A percentile compares a stretch with the other conserved stretches of the same genome.
These are phyloP conservation scores for Coenobita brevimanus DNA, from an alignment of 1,140 invertebrate species.

Conservation along the genomic window DNA sequence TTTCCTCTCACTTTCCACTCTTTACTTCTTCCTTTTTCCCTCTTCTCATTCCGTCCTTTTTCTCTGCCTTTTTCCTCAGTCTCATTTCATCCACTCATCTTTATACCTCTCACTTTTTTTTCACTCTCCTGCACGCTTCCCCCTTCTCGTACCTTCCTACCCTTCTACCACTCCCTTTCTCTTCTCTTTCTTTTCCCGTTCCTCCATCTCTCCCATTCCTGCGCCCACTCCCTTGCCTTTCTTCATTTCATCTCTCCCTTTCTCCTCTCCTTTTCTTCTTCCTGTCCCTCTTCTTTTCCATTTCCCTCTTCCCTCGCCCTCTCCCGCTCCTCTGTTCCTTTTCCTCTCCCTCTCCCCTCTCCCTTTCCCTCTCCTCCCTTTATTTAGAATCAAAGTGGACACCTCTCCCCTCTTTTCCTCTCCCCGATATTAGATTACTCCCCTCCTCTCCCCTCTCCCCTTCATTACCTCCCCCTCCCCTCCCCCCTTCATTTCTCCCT, in stretches of 20 bases:
- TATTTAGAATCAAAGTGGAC: constrained; percentile 47
- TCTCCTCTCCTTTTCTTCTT: neutral
- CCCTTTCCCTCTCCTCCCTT: neutral
- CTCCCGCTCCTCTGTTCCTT: neutral
- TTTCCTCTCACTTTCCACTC: too few relatives aligned
- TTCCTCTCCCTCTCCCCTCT: neutral
- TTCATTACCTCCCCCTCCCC: too few relatives aligned
- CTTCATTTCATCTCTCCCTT: neutral
- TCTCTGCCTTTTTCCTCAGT: too few relatives aligned
- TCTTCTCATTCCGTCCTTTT: too few relatives aligned
- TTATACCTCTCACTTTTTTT: too few relatives aligned
- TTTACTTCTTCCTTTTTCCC: too few relatives aligned
- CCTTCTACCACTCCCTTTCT: neutral
- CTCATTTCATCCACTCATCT: too few relatives aligned
- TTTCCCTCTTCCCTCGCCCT: neutral
- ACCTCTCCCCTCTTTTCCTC: constrained; percentile 41
- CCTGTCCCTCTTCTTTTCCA: neutral
- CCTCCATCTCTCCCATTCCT: neutral
- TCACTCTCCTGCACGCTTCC: too few relatives aligned
- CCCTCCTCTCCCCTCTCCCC: constrained; percentile 25
- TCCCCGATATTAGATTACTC: constrained; percentile 43
- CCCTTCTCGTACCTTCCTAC: neutral
- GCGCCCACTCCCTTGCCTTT: neutral
- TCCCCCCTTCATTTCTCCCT: constrained; percentile 52
- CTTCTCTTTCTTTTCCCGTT: neutral